Conservation (phyloP, 1,140 invertebrate species). For the Hormaphis cornu region DNA sequence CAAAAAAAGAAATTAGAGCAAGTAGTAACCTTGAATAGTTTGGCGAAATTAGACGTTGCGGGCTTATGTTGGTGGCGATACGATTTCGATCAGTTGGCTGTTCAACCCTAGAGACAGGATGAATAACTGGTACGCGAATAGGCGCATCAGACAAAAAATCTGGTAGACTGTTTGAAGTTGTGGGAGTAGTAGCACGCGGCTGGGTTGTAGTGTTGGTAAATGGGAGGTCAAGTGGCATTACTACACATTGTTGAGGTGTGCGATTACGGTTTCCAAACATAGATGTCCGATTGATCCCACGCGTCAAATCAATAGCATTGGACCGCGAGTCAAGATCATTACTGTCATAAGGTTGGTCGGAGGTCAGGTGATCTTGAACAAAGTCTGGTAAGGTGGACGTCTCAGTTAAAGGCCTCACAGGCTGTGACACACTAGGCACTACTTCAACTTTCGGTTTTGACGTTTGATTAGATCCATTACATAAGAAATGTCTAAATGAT, state of each 20-base stretch:
- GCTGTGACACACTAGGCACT: conserved; percentile 28
- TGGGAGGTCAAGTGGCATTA: conserved; percentile 40
- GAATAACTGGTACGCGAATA: conserved; percentile 41
- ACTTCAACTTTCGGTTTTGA: conserved; percentile 28
- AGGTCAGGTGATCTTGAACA: conserved; percentile 52
- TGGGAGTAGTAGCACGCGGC: conserved; percentile 37
- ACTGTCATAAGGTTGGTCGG: conserved; percentile 41
- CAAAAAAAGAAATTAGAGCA: no score
- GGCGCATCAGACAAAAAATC: conserved; percentile 65
- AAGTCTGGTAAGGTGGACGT: conserved; percentile 50
- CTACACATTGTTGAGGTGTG: conserved; percentile 33
- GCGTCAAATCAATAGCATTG: conserved; percentile 15
- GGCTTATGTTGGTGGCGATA: conserved; percentile 11
- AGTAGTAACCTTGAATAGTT: no score
- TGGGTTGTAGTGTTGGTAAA: conserved; percentile 34
- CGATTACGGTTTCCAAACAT: conserved; percentile 12
- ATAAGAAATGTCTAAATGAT: conserved; percentile 71
- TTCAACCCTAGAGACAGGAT: conserved; percentile 10
- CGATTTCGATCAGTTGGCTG: conserved; percentile 9
- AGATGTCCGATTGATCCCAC: conserved; percentile 6
- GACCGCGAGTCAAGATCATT: conserved; percentile 17
- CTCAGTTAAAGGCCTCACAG: conserved; percentile 16
- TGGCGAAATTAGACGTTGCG: no score
- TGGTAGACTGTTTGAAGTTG: conserved; percentile 52
- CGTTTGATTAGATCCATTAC: conserved; percentile 40